Conservation (phyloP, 1,140 invertebrate genomes). For the Anoplolepis gracilipes region DNA sequence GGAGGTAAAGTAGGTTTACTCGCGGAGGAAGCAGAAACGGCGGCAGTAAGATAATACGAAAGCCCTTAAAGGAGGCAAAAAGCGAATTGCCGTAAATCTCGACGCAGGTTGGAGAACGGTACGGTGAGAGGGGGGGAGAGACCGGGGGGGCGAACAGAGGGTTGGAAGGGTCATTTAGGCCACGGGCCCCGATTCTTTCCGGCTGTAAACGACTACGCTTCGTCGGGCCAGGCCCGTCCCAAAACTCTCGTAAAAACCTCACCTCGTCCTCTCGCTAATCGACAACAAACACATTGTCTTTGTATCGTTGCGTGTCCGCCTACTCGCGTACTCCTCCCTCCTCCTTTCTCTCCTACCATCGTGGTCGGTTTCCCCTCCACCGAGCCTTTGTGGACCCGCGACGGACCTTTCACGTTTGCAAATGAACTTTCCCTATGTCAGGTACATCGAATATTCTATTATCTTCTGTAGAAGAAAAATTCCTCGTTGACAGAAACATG, state of each 20-base stretch:
- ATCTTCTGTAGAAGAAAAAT: not conserved
- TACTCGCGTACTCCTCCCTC: conserved; percentile 19
- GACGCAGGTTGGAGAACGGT: conserved; percentile 55
- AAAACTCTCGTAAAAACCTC: conserved; percentile 74
- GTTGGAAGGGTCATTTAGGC: conserved; percentile 79
- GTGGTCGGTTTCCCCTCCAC: not conserved
- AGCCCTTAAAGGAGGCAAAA: conserved; percentile 79
- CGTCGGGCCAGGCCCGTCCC: conserved; percentile 39
- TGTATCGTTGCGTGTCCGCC: conserved; percentile 66
- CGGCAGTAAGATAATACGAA: conserved; percentile 79
- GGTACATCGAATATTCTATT: not conserved
- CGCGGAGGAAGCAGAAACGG: conserved; percentile 73
- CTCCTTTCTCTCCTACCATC: conserved; percentile 38
- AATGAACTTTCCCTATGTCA: conserved; percentile 25
- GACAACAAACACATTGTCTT: conserved; percentile 76
- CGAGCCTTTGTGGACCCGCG: not conserved
- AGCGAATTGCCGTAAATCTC: conserved; percentile 81
- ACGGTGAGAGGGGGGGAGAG: not conserved
- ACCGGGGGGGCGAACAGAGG: conserved; percentile 40
- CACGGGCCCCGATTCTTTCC: conserved; percentile 83
- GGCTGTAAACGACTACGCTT: conserved; percentile 81
- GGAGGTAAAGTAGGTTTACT: conserved; percentile 66
- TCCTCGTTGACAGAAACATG: too few species aligned
- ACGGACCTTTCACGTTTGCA: conserved; percentile 26
- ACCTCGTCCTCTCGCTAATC: conserved; percentile 74